phyloP scores from a whole-genome alignment of 2,797 vertebrate species.

The Alfaro cultratus region DNA sequence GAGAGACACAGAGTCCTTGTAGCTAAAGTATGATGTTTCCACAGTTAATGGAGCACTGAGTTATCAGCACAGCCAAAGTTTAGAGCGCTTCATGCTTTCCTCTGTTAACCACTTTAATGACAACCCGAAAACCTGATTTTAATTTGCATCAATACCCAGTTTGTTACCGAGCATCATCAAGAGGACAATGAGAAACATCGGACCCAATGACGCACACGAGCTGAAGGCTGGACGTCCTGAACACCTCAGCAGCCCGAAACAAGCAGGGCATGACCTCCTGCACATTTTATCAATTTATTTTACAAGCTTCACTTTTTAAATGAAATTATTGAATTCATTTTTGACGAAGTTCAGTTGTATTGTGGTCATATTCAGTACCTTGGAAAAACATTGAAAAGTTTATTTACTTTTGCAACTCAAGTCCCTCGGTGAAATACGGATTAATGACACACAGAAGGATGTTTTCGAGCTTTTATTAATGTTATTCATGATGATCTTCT shows the following conservation, averaged over 20 bases:
- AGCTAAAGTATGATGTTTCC: background rate
- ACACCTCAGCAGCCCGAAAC: background rate
- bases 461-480: background rate
- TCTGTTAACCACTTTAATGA: background rate
- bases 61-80: background rate
- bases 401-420: background rate
- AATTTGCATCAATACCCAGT: background rate
- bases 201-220: background rate
- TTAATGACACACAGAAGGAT: background rate
- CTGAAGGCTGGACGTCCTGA: background rate
- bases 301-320: background rate
- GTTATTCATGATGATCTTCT: background rate
- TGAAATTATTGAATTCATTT: background rate
- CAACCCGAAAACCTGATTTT: background rate
- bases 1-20: background rate
- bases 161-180: background rate
- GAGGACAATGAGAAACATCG: background rate
- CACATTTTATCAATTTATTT: background rate
- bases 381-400: background rate
- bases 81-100: background rate
- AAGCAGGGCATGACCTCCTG: background rate
- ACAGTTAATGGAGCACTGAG: background rate
- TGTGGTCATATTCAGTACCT: background rate
- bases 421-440: background rate
- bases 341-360: background rate